A percentile compares a stretch with the other conserved stretches of the same genome.
These are phyloP conservation scores for Otis tarda DNA, from an alignment of 2,113 vertebrate genomes.

Conservation along the genomic window DNA sequence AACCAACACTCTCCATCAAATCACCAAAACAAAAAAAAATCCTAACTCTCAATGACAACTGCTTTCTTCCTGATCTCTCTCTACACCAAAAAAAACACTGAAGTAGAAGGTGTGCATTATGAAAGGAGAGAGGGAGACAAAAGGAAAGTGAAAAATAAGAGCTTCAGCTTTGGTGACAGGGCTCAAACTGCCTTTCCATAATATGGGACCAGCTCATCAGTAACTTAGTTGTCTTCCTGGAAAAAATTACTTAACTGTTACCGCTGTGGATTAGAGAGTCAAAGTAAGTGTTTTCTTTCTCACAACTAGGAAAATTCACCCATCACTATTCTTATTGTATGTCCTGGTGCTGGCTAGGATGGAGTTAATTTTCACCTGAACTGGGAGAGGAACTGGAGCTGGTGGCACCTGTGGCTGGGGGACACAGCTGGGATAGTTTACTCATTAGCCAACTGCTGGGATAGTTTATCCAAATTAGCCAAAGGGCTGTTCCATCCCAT, in stretches of 20 bases:
- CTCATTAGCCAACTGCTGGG: too few species aligned
- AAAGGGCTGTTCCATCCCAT: too few species aligned
- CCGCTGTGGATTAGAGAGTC: neutral
- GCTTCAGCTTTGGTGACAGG: neutral
- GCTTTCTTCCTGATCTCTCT: neutral
- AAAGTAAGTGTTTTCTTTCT: neutral
- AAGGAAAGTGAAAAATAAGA: neutral
- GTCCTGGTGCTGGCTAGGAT: too few species aligned
- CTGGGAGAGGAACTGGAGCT: too few species aligned
- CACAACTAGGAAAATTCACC: neutral
- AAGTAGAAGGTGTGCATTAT: neutral
- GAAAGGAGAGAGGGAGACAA: neutral
- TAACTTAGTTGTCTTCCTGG: neutral
- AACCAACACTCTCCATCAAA: neutral
- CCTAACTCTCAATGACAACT: neutral
- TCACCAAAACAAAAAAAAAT: neutral
- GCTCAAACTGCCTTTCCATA: neutral
- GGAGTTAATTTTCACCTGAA: too few species aligned
- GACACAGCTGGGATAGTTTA: too few species aligned
- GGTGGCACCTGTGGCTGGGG: too few species aligned
- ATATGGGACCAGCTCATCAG: neutral
- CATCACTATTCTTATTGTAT: too few species aligned
- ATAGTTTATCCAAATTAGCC: too few species aligned
- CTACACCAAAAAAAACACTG: neutral
- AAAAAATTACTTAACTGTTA: neutral